Base-by-base conservation (phyloP, 37 sponge, comb jelly and placozoan species). In the Tethya wilhelma region DNA sequence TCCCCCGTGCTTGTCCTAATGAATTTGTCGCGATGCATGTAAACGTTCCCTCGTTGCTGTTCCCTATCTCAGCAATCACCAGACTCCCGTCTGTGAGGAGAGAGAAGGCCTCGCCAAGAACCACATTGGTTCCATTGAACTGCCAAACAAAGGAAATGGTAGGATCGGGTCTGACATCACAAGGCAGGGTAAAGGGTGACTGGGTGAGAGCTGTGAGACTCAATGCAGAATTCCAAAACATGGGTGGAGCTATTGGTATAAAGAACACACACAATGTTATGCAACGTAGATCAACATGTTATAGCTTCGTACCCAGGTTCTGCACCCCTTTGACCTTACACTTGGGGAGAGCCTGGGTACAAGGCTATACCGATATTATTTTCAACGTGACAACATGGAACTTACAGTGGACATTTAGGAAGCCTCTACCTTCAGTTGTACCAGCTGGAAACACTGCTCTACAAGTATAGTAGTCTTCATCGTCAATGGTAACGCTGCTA, bases 401-500 rank as follows among this genome's bases (percentile, higher is more conserved):
- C 80, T 75, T 64, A 87, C 87, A 25, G 12, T 40, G 38, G 44
- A 87, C 67, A 31, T 66, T 69, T 7, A 87, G 65, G 25, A 41
- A 30, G 17, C 66, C 80, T 25, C 31, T 31, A 20, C 58, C 72
- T 34, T 69, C 20, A 33, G 56, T 58, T 0, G 71, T 53, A 19
- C 68, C n/a, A 12, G 73, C 70, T 12, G 74, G 46, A 44, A 74
- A 82, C 39, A 30, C 19, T 23, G 83, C 84, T 4, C 34, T 57
- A 28, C 90, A 89, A 25, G 44, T 73, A 65, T 89, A 89, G 30
- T 74, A 62, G 4, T 80, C 90, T 38, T 78, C 69, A 41, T 88
- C 88, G 0, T 58, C 56, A 65, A 79, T 26, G 32, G 2, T 26
- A 17, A 58, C 38, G 23, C 28, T 28, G 14, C 32, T 34, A 20